Conservation (phyloP, 1,140 invertebrate species). For the Procambarus virginalis region DNA sequence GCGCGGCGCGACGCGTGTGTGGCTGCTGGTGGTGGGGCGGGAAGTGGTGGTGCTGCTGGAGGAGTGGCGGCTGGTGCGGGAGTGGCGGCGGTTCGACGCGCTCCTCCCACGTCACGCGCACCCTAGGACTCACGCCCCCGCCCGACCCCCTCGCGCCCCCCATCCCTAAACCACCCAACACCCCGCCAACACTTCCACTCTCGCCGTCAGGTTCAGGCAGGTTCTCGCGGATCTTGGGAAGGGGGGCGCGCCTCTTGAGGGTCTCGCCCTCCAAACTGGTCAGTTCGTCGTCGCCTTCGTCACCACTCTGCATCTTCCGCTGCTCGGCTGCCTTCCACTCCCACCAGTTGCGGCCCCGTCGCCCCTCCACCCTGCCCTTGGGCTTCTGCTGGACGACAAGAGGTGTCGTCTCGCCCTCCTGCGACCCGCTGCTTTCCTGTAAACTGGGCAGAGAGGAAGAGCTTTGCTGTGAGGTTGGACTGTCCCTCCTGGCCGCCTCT, state of each 20-base stretch:
- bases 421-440: slow-evolving; percentile 21
- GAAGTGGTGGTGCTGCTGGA: slow-evolving; percentile 39
- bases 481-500: neutral
- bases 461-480: slow-evolving; percentile 8
- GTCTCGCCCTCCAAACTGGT: slow-evolving; percentile 58
- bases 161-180: slow-evolving; percentile 8
- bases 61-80: slow-evolving; percentile 46
- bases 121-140: slow-evolving; percentile 41
- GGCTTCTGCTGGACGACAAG: neutral
- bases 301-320: slow-evolving; percentile 44
- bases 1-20: slow-evolving; percentile 16
- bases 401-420: slow-evolving; percentile 4
- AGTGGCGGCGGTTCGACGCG: slow-evolving; percentile 8
- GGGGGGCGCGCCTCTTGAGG: slow-evolving; percentile 29
- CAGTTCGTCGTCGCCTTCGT: slow-evolving; percentile 62
- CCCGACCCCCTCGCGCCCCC: slow-evolving; percentile 35
- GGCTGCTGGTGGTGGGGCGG: slow-evolving; percentile 30
- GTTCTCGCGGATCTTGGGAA: slow-evolving; percentile 38
- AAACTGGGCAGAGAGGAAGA: slow-evolving; percentile 39
- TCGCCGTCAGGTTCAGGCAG: slow-evolving; percentile 26
- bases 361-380: slow-evolving; percentile 41
- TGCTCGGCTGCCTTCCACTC: slow-evolving; percentile 64
- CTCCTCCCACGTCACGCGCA: slow-evolving; percentile 46
- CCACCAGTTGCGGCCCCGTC: slow-evolving; percentile 58
- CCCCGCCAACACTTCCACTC: slow-evolving; percentile 16